Percentiles rank a stretch among this genome's conserved stretches.
These are phyloP conservation scores for Sebastes jordani DNA, from an alignment of 2,797 vertebrate species.

Conservation along the genomic window DNA sequence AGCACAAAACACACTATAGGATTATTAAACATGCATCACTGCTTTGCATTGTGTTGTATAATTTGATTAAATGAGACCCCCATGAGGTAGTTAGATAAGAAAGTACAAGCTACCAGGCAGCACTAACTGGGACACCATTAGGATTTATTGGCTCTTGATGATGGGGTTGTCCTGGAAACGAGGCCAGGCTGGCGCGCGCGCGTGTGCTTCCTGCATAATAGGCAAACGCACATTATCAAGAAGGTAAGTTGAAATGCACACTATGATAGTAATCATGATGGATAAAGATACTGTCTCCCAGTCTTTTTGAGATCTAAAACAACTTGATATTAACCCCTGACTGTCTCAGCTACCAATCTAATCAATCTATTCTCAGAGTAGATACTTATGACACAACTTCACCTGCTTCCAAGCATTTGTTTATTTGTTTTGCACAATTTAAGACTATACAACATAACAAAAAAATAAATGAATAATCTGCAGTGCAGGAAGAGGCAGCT, in stretches of 20 bases:
- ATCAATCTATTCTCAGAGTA: neutral
- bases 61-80: neutral
- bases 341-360: neutral
- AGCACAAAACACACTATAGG: neutral
- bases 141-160: slow-evolving; percentile 48
- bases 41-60: neutral
- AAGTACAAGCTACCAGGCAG: neutral
- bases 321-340: neutral
- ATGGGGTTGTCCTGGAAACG: slow-evolving; percentile 58
- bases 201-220: neutral
- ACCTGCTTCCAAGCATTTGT: neutral
- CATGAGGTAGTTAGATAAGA: neutral
- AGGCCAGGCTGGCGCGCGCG: neutral
- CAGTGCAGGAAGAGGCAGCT: too few relatives aligned
- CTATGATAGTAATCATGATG: neutral
- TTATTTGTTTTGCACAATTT: too few relatives aligned
- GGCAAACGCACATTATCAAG: neutral
- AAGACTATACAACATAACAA: too few relatives aligned
- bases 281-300: neutral
- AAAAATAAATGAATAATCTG: too few relatives aligned
- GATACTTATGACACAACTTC: neutral
- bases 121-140: slow-evolving; percentile 20
- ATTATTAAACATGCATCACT: neutral
- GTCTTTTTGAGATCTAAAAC: neutral
- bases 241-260: neutral